Percentiles rank a stretch among this genome's conserved stretches.
phyloP scores from a whole-genome alignment of 2,888 invertebrate species.

The Apotomis turbidana region DNA sequence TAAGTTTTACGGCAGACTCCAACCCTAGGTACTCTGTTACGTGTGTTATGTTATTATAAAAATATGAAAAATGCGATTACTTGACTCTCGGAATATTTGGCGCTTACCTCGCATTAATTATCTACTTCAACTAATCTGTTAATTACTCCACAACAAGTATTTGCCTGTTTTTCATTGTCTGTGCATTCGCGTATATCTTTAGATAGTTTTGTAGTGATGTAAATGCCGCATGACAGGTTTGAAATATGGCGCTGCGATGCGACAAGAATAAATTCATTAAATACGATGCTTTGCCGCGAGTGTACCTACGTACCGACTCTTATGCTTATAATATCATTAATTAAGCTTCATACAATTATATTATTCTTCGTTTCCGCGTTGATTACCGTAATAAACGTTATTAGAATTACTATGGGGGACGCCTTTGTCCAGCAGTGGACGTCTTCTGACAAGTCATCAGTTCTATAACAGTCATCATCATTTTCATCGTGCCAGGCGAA shows the following conservation, averaged over 20 bases:
- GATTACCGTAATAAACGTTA: no score
- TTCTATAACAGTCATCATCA: no score
- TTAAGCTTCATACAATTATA: no score
- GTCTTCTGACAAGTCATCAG: no score
- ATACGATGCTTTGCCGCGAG: not conserved
- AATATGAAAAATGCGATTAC: not conserved
- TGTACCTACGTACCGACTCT: not conserved
- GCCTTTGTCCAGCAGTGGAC: no score
- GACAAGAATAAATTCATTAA: constrained; percentile 14
- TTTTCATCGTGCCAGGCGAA: no score
- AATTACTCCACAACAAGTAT: no score
- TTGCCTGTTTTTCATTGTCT: not conserved
- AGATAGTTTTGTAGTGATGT: not conserved
- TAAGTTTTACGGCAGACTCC: no score
- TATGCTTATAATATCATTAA: not conserved
- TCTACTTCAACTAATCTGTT: no score
- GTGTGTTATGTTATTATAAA: not conserved
- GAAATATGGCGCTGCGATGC: constrained; percentile 9
- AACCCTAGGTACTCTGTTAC: no score
- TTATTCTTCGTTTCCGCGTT: no score
- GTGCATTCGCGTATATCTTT: not conserved
- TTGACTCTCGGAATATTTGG: not conserved
- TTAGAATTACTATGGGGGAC: no score
- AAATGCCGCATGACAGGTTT: constrained; percentile 24
- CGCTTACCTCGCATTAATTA: not conserved